These are phyloP conservation scores for Gobionotothen gibberifrons DNA, from an alignment of 2,797 vertebrate genomes.

Conservation along the genomic window DNA sequence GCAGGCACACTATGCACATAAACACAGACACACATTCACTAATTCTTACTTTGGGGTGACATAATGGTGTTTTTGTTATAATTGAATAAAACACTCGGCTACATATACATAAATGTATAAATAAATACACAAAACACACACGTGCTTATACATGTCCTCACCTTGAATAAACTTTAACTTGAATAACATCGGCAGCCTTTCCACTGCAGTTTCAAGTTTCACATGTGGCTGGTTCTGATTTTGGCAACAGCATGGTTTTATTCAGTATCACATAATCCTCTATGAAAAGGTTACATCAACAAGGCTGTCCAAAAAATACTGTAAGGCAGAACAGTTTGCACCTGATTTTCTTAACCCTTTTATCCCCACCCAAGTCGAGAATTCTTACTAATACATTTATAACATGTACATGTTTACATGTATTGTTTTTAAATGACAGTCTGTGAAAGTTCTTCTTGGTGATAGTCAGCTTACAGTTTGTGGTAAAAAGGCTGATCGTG, in stretches of 20 bases:
- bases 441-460: background rate
- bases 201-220: constrained; percentile 37
- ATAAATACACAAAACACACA: background rate
- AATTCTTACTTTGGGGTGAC: background rate
- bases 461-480: background rate
- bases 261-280: constrained; percentile 37
- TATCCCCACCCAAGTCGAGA: background rate
- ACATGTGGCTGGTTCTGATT: constrained; percentile 9
- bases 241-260: constrained; percentile 27
- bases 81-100: constrained; percentile 3
- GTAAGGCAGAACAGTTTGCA: background rate
- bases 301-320: background rate
- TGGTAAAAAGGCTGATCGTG: constrained; percentile 1
- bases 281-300: constrained; percentile 23
- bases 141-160: constrained; percentile 5
- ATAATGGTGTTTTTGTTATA: constrained; percentile 8
- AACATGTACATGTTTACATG: background rate
- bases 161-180: constrained; percentile 32
- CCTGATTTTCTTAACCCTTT: background rate
- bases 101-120: background rate
- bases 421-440: background rate
- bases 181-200: constrained; percentile 35
- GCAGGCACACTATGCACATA: background rate
- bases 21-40: background rate
- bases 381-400: background rate